Conservation (phyloP, 2,888 invertebrate species). For the Cyrtodaria siliqua region DNA sequence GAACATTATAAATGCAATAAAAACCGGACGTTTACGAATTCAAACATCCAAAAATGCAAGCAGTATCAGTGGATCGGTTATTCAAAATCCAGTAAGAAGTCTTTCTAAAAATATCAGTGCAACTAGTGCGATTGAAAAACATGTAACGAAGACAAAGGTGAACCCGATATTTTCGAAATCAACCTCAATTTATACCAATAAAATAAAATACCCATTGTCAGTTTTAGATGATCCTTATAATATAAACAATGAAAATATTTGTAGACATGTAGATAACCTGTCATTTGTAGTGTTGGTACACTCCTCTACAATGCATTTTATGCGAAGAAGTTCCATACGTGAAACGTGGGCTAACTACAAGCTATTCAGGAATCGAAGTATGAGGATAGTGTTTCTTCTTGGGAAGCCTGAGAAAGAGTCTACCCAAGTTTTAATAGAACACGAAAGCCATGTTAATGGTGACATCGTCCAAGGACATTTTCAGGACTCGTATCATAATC, state of each 20-base stretch:
- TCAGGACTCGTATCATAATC: slow-evolving; percentile 74
- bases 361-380: slow-evolving; percentile 59
- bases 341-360: slow-evolving; percentile 77
- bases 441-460: slow-evolving; percentile 70
- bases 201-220: slow-evolving; percentile 65
- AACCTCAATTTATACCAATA: too few relatives aligned
- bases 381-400: slow-evolving; percentile 74
- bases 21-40: slow-evolving; percentile 14
- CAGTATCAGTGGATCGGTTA: slow-evolving; percentile 9
- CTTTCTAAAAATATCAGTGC: background rate
- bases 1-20: slow-evolving; percentile 18
- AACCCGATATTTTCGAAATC: background rate
- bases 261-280: slow-evolving; percentile 58
- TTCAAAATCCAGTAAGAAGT: background rate
- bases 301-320: slow-evolving; percentile 71
- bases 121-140: background rate
- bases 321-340: slow-evolving; percentile 69
- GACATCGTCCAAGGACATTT: slow-evolving; percentile 81
- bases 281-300: slow-evolving; percentile 75
- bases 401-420: slow-evolving; percentile 63
- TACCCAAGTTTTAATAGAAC: slow-evolving; percentile 70
- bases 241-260: slow-evolving; percentile 72
- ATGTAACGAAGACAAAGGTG: background rate
- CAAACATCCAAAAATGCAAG: slow-evolving; percentile 39
- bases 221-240: slow-evolving; percentile 64